These are phyloP conservation scores for Actinia equina DNA, from an alignment of 64 coral and sea anemone genomes.

Conservation along the genomic window DNA sequence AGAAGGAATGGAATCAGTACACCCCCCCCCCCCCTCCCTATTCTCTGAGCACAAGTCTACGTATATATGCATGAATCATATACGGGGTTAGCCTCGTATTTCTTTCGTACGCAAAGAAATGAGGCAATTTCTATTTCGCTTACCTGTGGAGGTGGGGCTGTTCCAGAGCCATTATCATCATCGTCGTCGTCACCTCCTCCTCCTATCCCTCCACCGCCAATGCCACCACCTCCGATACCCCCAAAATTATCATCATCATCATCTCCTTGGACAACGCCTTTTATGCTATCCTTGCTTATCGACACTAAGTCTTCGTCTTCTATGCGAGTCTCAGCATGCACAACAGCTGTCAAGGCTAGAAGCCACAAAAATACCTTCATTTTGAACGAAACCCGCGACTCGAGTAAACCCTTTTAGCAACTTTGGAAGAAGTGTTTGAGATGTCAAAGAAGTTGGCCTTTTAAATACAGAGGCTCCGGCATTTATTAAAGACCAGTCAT, in stretches of 20 bases:
- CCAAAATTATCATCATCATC: not conserved
- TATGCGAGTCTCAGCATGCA: not conserved
- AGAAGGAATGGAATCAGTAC: too few relatives aligned
- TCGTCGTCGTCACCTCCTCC: not conserved
- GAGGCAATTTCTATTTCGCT: not conserved
- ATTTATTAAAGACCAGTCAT: too few relatives aligned
- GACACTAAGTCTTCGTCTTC: not conserved
- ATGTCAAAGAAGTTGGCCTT: not conserved
- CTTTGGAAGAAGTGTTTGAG: too few relatives aligned
- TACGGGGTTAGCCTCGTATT: too few relatives aligned
- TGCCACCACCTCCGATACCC: too few relatives aligned
- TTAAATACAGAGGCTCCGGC: not conserved
- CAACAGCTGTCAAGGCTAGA: not conserved
- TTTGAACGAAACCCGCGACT: not conserved
- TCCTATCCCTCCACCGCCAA: too few relatives aligned
- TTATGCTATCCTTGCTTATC: not conserved
- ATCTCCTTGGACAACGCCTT: not conserved
- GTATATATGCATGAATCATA: too few relatives aligned
- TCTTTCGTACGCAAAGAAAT: too few relatives aligned
- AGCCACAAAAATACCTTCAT: not conserved
- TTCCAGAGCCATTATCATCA: not conserved
- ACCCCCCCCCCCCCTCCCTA: not conserved
- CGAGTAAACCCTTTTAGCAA: too few relatives aligned
- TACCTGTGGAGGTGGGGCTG: not conserved
- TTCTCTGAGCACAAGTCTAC: too few relatives aligned